phyloP scores from a whole-genome alignment of 1,140 invertebrate species.

The Hormaphis cornu region DNA sequence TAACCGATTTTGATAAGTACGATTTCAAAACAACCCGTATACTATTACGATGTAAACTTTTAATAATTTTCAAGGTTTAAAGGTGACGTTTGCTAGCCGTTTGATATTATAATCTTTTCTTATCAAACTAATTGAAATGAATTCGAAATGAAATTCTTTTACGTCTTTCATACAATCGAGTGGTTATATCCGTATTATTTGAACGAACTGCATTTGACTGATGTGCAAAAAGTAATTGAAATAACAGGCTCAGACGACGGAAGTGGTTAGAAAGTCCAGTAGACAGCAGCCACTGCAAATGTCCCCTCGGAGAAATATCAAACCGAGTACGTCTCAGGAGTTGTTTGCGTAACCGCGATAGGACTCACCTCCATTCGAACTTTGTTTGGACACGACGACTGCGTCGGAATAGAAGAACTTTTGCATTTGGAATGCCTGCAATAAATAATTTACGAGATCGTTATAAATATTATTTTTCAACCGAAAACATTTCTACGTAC shows the following conservation, averaged over 20 bases:
- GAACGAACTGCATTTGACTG: background rate
- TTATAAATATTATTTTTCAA: too few relatives aligned
- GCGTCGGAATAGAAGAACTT: background rate
- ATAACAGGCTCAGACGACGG: background rate
- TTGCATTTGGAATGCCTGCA: background rate
- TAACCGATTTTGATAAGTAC: too few relatives aligned
- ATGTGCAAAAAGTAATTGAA: constrained; percentile 16
- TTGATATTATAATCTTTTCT: too few relatives aligned
- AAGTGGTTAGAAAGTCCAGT: background rate
- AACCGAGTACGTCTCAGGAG: background rate
- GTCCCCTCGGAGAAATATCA: constrained; percentile 12
- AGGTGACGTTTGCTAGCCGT: too few relatives aligned
- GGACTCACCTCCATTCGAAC: background rate
- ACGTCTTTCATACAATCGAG: background rate
- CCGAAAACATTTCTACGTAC: too few relatives aligned
- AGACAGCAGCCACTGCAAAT: background rate
- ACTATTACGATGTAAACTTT: too few relatives aligned
- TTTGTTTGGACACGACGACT: background rate
- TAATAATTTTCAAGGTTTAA: too few relatives aligned
- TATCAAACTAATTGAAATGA: background rate
- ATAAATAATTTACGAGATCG: background rate
- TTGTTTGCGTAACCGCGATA: background rate
- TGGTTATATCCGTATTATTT: background rate
- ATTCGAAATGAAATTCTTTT: background rate
- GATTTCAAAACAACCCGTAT: too few relatives aligned